Percentiles rank a stretch among this genome's conserved stretches.
Conservation (phyloP, 2,797 vertebrate species). For the Chaetophractus vellerosus region DNA sequence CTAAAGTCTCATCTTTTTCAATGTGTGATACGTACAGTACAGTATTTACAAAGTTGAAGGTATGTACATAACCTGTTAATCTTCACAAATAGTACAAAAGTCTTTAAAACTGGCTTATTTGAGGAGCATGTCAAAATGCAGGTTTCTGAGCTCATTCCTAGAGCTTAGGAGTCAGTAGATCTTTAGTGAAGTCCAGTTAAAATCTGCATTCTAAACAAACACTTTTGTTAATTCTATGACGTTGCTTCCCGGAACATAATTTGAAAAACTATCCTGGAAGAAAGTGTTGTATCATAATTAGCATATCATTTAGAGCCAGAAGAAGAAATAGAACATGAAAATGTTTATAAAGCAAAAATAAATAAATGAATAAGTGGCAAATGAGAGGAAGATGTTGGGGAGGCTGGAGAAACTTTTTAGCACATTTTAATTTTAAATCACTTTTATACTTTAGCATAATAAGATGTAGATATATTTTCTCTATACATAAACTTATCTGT, state of each 20-base stretch:
- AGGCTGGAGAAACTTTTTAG: not conserved
- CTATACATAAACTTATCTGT: not conserved
- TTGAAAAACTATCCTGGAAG: not conserved
- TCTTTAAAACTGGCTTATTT: not conserved
- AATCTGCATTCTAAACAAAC: too few species aligned
- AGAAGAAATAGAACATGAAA: not conserved
- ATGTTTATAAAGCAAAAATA: not conserved
- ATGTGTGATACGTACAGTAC: not conserved
- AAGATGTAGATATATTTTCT: conserved; percentile 5
- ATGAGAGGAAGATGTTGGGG: not conserved
- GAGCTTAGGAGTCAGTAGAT: too few species aligned
- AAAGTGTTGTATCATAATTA: not conserved
- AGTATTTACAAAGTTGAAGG: not conserved
- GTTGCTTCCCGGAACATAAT: not conserved
- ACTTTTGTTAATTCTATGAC: not conserved
- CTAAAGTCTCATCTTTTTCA: conserved; percentile 5
- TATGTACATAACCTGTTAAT: not conserved
- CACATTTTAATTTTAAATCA: conserved; percentile 19
- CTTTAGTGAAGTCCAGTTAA: too few species aligned
- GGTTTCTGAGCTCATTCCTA: not conserved
- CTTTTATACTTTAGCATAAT: not conserved
- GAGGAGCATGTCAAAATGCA: not conserved
- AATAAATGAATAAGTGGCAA: conserved; percentile 11
- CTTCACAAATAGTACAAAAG: conserved; percentile 24
- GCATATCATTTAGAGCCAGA: not conserved